Base-by-base conservation (phyloP, 2,113 vertebrate species). In the Tachysurus vachellii region DNA sequence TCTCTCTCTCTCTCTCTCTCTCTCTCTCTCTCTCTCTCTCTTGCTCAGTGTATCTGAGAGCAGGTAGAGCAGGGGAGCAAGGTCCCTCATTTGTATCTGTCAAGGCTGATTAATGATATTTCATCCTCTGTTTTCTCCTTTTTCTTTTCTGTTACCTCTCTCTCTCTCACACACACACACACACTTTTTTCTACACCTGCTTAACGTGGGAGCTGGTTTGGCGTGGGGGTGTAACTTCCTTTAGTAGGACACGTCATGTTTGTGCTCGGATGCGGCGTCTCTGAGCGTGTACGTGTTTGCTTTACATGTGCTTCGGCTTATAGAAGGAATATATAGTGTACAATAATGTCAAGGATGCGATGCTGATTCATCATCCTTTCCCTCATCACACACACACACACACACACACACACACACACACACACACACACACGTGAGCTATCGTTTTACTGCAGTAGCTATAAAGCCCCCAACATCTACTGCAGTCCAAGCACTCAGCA, bases 1-100 rank as follows among this genome's bases (percentile, higher is more conserved):
- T 83, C 53, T 64, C 42, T 28, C n/a, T 68, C 82, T 66, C 61
- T 75, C 14, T 31, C 28, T 83, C 53, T 36, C 36, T 36, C 36
- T 36, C 36, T 53, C 61, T 64, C 88, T 89, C 83, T 57, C 53
- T 56, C 50, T 31, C 76, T 56, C 28, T 76, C 77, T 82, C 57
- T 23, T n/a, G 44, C 75, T 36, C 53, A 1, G 28, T 85, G 81
- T 88, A 89, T 90, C 89, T 89, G 80, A 53, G 71, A 87, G 86
- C 68, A 88, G 89, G 88, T 83, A 88, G 89, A 91, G 89, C 86
- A 90, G 82, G 70, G 79, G 91, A 91, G 91, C 92, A 90, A 84
- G 86, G 82, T 82, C 82, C 81, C 90, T 91, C 91, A 92, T 91
- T 92, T 91, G 91, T 93, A 91, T 93, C 92, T 92, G 92, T 86